Evolutionary conservation across 1,140 invertebrate species (phyloP), one percentile per base, ranked within the genome.

Genomic region (Planococcus citri): DNA sequence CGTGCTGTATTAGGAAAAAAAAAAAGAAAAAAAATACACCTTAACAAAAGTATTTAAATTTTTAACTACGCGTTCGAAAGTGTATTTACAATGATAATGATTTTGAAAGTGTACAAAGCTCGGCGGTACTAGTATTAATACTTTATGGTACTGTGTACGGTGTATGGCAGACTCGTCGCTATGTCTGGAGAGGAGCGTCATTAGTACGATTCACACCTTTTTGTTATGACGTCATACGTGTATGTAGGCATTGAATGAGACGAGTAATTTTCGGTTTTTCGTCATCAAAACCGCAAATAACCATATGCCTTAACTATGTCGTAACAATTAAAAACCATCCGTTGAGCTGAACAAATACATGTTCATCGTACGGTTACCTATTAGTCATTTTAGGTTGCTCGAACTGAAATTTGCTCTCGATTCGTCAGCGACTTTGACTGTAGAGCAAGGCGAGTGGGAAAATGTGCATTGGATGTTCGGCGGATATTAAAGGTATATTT

Each of bases 181-280:
- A n/a, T n/a, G 41, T 51, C 41, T 51, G 41, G 41, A 51, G 41
- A 51, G 41, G 41, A 51, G 41, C 41, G 41, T 51, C 41, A 51
- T 51, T 51, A 51, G 12, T 20, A 20, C 41, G 12, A 20, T 51
- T 51, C 41, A 51, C 41, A 51, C 41, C 41, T 51, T 51, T 51
- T 17, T 20, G 41, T 51, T 14, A 20, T 51, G 41, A 51, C 41
- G 41, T 51, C 41, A 51, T 51, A 51, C 12, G 41, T 51, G 41
- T 14, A 14, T n/a, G n/a, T n/a, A n/a, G n/a, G n/a, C n/a, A n/a
- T 14, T 51, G 41, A 51, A 51, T 51, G 41, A 51, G 41, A 17
- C 41, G 17, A 51, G 41, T 51, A 51, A 51, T 51, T 51, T 51
- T 51, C n/a, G 41, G n/a, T 51, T 51, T 51, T 51, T 51, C 41